Conservation (phyloP, 2,888 invertebrate genomes). For the Psococerastis gibbosa region DNA sequence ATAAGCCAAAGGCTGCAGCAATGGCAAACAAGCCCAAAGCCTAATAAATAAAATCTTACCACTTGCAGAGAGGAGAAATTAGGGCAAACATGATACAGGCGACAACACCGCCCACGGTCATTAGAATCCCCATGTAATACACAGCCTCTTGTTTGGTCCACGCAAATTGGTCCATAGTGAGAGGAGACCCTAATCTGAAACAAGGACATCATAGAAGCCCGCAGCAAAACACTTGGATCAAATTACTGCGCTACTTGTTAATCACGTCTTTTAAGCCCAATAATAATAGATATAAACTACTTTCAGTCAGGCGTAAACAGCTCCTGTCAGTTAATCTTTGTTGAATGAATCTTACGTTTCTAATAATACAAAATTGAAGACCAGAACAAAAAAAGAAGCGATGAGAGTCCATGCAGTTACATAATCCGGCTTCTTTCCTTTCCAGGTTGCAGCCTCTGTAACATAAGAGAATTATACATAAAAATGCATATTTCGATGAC, state of each 20-base stretch:
- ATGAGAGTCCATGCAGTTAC: slow-evolving; percentile 60
- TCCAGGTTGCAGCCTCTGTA: slow-evolving; percentile 54
- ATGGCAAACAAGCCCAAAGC: too few species aligned
- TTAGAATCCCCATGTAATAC: slow-evolving; percentile 62
- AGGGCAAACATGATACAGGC: slow-evolving; percentile 52
- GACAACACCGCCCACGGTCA: slow-evolving; percentile 61
- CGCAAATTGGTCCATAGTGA: slow-evolving; percentile 79
- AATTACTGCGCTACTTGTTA: too few species aligned
- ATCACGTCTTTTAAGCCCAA: too few species aligned
- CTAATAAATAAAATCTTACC: too few species aligned
- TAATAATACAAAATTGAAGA: slow-evolving; percentile 71
- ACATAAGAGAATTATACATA: slow-evolving; percentile 18
- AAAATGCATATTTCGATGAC: slow-evolving; percentile 10
- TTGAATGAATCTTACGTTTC: slow-evolving; percentile 70
- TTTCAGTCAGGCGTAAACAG: too few species aligned
- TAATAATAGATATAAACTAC: too few species aligned
- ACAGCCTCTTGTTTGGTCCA: slow-evolving; percentile 61
- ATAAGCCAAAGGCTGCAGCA: too few species aligned
- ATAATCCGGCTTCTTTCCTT: slow-evolving; percentile 49
- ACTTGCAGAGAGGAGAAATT: slow-evolving; percentile 48
- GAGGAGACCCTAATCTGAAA: slow-evolving; percentile 49
- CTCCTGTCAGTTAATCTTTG: too few species aligned
- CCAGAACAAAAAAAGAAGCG: slow-evolving; percentile 61
- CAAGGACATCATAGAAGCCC: slow-evolving; percentile 8
- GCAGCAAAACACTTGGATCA: too few species aligned